Conservation (phyloP, 2,113 vertebrate species). For the Clarias gariepinus region DNA sequence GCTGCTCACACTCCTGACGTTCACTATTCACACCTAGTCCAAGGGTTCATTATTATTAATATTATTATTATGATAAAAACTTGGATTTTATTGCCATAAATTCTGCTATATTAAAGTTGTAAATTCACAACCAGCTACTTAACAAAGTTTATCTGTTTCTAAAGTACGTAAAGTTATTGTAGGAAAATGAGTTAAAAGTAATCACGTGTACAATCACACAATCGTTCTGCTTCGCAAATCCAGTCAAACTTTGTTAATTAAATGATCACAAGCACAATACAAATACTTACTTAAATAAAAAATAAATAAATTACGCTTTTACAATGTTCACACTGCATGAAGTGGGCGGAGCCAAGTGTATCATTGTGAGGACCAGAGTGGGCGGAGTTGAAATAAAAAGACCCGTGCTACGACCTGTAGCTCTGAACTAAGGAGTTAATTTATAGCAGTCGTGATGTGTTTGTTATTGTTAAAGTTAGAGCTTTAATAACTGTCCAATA, state of each 20-base stretch:
- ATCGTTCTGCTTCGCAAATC: neutral
- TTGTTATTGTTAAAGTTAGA: neutral
- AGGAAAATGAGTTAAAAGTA: neutral
- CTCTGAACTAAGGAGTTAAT: neutral
- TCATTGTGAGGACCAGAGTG: neutral
- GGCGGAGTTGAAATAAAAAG: neutral
- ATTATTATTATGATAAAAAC: slow-evolving; percentile 6
- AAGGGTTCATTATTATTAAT: slow-evolving; percentile 7
- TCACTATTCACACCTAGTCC: neutral
- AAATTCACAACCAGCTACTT: neutral
- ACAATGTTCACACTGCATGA: neutral
- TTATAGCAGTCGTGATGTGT: neutral
- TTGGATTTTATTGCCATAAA: neutral
- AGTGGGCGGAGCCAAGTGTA: neutral
- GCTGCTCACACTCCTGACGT: neutral
- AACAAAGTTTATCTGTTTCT: neutral
- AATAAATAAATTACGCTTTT: neutral
- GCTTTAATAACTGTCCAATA: neutral
- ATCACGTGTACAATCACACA: neutral
- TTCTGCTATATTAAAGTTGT: neutral
- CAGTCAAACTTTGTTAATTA: neutral
- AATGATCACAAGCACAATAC: neutral
- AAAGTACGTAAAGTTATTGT: neutral
- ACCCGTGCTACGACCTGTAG: neutral
- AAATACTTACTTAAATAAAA: neutral